Evolutionary conservation across 2,797 vertebrate species (phyloP), one percentile per base, ranked within the genome.

Genomic region (Anisognathus igniventris): DNA sequence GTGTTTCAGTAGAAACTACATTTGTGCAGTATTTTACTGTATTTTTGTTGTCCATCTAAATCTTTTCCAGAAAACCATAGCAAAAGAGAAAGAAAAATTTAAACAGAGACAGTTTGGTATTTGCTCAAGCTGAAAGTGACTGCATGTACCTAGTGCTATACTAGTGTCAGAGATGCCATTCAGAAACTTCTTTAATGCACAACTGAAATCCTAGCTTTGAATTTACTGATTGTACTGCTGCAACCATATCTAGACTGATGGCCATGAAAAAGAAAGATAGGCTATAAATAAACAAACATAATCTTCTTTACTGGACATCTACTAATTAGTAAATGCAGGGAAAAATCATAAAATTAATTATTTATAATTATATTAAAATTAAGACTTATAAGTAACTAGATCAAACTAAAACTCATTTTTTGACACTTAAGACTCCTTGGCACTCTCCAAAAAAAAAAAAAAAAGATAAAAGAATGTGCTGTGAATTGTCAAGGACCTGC

Each of bases 1-100:
- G 1, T 37, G 16, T 73, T 77, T 86, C 39, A 25, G 24, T 31
- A 53, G 24, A 22, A 82, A 13, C 19, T 57, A 20, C 0, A 0
- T 50, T 62, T 70, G 15, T 4, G 3, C 13, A 16, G 11, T 64
- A 33, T 54, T 75, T 92, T 68, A 2, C 7, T 7, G 9, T 72
- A 53, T 61, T 85, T 94, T 54, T 48, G 9, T 83, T 79, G 23
- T 60, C 11, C 7, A 11, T 67, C 14, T 33, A 51, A 60, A 70
- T 66, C 27, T 86, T 84, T 62, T 53, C 76, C 30, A 57, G 40
- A 75, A 88, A 77, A 51, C 15, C 3, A 1, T 39, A 66, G 40
- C 7, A 71, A 28, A 48, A 53, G 42, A 61, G 50, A 18, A 25
- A 39, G 42, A 50, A 60, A 60, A 22, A 18, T 21, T 48, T 79